phyloP scores from a whole-genome alignment of 2,888 invertebrate genomes.

The Calameuta idolon region DNA sequence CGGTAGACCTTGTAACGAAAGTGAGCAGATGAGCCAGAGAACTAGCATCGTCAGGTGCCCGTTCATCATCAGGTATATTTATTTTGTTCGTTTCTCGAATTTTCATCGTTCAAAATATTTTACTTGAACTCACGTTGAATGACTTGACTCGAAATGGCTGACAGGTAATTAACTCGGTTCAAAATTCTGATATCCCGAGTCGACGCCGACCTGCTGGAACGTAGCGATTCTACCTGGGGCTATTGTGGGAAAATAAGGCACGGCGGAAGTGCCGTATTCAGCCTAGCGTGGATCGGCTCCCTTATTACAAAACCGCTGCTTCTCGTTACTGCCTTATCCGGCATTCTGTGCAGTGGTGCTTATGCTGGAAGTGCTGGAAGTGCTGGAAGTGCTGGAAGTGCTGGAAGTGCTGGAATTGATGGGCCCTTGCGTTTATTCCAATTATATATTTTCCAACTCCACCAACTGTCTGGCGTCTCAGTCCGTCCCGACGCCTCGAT shows the following conservation, averaged over 20 bases:
- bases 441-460: not conserved
- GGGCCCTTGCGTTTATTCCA: not conserved
- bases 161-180: not conserved
- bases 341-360: conserved; percentile 11
- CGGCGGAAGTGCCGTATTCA: conserved; percentile 35
- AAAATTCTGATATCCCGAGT: not conserved
- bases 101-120: not conserved
- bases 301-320: conserved; percentile 41
- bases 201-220: not conserved
- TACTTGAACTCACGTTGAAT: not conserved
- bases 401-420: no score
- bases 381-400: not conserved
- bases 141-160: not conserved
- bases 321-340: conserved; percentile 34
- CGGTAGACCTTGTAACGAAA: conserved; percentile 19
- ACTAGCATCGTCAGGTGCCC: conserved; percentile 16
- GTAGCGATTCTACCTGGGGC: not conserved
- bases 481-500: not conserved
- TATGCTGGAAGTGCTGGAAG: not conserved
- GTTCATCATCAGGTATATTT: not conserved
- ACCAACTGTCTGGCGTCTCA: not conserved
- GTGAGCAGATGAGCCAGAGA: conserved; percentile 10
- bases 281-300: conserved; percentile 50
- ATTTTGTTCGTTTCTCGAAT: not conserved
- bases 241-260: conserved; percentile 5